phyloP scores from a whole-genome alignment of 2,888 invertebrate genomes.

The Aspidiotus destructor region DNA sequence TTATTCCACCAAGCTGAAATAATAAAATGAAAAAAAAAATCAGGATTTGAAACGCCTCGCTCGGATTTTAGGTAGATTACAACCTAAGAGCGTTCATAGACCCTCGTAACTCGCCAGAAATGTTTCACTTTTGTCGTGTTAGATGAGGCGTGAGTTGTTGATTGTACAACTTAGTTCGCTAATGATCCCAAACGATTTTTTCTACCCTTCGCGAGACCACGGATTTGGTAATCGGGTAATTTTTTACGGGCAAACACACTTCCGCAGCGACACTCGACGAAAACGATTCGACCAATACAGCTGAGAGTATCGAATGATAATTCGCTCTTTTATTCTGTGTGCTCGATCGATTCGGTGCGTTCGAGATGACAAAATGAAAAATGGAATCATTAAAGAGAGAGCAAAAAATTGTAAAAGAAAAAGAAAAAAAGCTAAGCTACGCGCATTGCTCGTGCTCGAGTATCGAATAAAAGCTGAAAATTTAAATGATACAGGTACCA shows the following conservation, averaged over 20 bases:
- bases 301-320: too few species aligned
- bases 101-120: too few species aligned
- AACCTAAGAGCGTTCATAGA: too few species aligned
- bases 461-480: background rate
- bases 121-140: slow-evolving; percentile 10
- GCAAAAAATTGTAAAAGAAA: slow-evolving; percentile 13
- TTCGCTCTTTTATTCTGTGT: too few species aligned
- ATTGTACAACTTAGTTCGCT: slow-evolving; percentile 23
- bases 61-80: too few species aligned
- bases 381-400: background rate
- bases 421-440: slow-evolving; percentile 11
- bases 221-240: slow-evolving; percentile 12
- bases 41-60: too few species aligned
- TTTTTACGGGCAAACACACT: slow-evolving; percentile 17
- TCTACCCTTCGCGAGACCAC: slow-evolving; percentile 8
- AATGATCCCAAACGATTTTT: slow-evolving; percentile 28
- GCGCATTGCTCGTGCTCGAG: slow-evolving; percentile 11
- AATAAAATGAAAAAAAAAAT: too few species aligned
- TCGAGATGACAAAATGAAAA: slow-evolving; percentile 3
- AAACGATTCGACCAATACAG: background rate
- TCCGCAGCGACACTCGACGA: slow-evolving; percentile 1
- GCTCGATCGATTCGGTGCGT: background rate
- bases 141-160: slow-evolving; percentile 28
- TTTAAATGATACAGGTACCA: slow-evolving; percentile 18
- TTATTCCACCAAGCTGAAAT: too few species aligned